Evolutionary conservation across 2,113 vertebrate genomes (phyloP).

Genomic region (Electrona antarctica): DNA sequence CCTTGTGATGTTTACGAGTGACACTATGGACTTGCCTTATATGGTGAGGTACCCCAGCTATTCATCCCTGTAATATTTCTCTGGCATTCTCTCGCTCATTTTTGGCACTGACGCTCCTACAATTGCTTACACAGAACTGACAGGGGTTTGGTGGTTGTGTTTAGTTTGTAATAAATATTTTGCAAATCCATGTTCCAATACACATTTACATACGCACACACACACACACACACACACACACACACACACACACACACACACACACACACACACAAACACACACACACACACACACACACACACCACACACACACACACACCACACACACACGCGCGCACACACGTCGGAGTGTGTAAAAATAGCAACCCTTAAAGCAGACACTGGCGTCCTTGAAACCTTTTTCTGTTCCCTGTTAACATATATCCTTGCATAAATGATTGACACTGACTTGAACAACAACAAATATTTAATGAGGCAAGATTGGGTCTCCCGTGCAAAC

Average conservation of each 20-base stretch:
- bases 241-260: no score
- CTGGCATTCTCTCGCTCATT: constrained; percentile 42
- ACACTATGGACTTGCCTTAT: constrained; percentile 71
- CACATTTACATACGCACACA: constrained; percentile 33
- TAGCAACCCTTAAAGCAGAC: constrained; percentile 44
- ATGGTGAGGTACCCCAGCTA: constrained; percentile 70
- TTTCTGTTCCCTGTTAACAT: constrained; percentile 8
- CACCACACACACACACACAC: no score
- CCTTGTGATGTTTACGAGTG: constrained; percentile 44
- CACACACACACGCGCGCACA: no score
- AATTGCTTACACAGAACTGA: constrained; percentile 58
- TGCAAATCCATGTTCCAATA: constrained; percentile 45
- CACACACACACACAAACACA: no score
- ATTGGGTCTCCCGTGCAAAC: constrained; percentile 55
- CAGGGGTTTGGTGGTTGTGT: constrained; percentile 36
- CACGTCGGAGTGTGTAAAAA: constrained; percentile 23
- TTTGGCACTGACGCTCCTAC: constrained; percentile 45
- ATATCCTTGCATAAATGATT: constrained; percentile 48
- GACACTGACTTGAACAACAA: constrained; percentile 53
- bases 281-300: no score
- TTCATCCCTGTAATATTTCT: constrained; percentile 49
- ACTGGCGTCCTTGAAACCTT: constrained; percentile 10
- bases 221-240: background rate
- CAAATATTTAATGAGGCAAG: constrained; percentile 74
- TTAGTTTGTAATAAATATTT: constrained; percentile 62